These are phyloP conservation scores for Girardinichthys multiradiatus DNA, from an alignment of 2,113 vertebrate species.

Conservation along the genomic window DNA sequence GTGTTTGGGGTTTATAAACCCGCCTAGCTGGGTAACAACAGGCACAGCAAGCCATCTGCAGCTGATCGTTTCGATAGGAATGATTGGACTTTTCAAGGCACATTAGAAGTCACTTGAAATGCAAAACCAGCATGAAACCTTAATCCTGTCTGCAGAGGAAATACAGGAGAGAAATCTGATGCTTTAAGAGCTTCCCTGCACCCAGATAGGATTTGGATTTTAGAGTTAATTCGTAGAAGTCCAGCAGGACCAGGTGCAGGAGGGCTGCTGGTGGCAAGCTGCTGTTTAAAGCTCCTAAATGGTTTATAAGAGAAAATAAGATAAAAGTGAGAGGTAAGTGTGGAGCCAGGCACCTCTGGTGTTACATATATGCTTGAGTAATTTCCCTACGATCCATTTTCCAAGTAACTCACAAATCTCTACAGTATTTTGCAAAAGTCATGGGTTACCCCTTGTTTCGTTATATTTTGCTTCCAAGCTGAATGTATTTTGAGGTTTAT, in stretches of 20 bases:
- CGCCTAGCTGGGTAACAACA: constrained; percentile 2
- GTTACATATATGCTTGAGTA: background rate
- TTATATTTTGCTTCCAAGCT: background rate
- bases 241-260: constrained; percentile 33
- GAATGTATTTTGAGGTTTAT: background rate
- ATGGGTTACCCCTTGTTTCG: background rate
- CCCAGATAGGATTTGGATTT: constrained; percentile 66
- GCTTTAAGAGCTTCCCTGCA: constrained; percentile 67
- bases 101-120: constrained; percentile 66
- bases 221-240: constrained; percentile 53
- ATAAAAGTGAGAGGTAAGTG: constrained; percentile 16
- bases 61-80: constrained; percentile 47
- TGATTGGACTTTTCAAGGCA: constrained; percentile 45
- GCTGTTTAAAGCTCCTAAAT: constrained; percentile 28
- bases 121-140: constrained; percentile 67
- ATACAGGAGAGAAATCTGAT: constrained; percentile 67
- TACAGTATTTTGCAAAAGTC: background rate
- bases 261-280: constrained; percentile 27
- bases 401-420: background rate
- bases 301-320: constrained; percentile 37
- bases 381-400: background rate
- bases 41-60: constrained; percentile 1
- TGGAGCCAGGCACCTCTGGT: background rate
- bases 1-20: background rate
- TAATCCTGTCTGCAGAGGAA: constrained; percentile 66